Percentiles rank a stretch among this genome's conserved stretches.
Conservation (phyloP, 53 echinoderm and acorn worm genomes). For the Stichopus horrens region DNA sequence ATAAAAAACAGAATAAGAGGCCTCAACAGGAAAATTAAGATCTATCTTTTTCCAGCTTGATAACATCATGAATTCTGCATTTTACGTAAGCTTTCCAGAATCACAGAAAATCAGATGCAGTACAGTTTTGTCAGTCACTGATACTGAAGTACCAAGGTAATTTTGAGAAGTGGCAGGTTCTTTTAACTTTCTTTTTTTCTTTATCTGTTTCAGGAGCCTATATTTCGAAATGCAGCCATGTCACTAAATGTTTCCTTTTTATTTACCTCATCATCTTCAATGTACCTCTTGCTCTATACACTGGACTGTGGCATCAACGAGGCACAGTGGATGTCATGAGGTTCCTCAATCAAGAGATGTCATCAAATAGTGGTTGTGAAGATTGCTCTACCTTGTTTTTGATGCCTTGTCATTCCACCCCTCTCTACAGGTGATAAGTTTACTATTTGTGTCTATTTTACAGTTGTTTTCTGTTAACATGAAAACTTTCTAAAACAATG, state of each 20-base stretch:
- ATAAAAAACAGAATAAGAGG: too few species aligned
- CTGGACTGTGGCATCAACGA: slow-evolving; percentile 82
- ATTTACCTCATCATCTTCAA: slow-evolving; percentile 65
- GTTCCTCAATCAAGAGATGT: slow-evolving; percentile 56
- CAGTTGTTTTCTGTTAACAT: too few species aligned
- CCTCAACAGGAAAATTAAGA: too few species aligned
- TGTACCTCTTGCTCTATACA: slow-evolving; percentile 59
- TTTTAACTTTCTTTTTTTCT: not conserved
- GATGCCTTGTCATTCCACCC: slow-evolving; percentile 98
- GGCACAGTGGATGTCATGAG: slow-evolving; percentile 89
- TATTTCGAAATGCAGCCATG: not conserved
- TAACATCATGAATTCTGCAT: too few species aligned
- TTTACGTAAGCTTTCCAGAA: too few species aligned
- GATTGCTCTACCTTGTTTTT: slow-evolving; percentile 69
- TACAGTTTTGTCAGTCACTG: too few species aligned
- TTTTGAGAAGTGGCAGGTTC: too few species aligned
- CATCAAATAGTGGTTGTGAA: slow-evolving; percentile 52
- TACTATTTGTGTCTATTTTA: not conserved
- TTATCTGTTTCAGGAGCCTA: slow-evolving; percentile 21
- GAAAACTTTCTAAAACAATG: too few species aligned
- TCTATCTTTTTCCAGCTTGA: too few species aligned
- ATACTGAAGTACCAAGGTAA: too few species aligned
- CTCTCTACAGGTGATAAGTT: slow-evolving; percentile 77
- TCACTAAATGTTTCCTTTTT: not conserved
- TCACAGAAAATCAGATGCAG: too few species aligned